phyloP scores from a whole-genome alignment of 2,113 vertebrate genomes.

The Smithornis capensis region DNA sequence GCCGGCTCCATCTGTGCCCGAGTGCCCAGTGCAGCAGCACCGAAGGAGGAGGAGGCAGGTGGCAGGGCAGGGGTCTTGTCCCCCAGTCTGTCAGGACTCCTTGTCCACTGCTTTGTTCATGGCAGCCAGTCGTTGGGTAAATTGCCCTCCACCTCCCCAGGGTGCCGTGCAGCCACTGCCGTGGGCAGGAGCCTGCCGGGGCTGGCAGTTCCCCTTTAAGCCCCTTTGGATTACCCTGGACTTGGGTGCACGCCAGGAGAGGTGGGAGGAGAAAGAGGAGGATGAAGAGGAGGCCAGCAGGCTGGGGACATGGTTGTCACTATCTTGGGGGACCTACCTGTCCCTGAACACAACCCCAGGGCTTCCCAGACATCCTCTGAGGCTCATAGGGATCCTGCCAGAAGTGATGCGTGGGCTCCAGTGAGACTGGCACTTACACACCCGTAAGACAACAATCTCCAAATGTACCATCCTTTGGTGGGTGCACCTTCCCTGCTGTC shows the following conservation, averaged over 20 bases:
- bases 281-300: not conserved
- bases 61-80: not conserved
- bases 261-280: slow-evolving; percentile 10
- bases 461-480: fast-evolving
- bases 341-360: not conserved
- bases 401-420: not conserved
- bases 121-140: not conserved
- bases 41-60: not conserved
- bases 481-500: not conserved
- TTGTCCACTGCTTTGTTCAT: not conserved
- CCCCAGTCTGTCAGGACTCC: not conserved
- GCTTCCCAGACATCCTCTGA: not conserved
- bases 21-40: not conserved
- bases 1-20: not conserved
- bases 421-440: fast-evolving
- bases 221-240: slow-evolving; percentile 1
- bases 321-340: not conserved
- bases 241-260: not conserved
- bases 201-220: slow-evolving; percentile 5
- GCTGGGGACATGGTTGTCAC: not conserved
- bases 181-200: not conserved
- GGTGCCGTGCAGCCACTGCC: not conserved
- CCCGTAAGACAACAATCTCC: not conserved
- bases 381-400: not conserved
- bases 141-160: not conserved